Percentiles rank a stretch among this genome's conserved stretches.
phyloP scores from a whole-genome alignment of 2,113 vertebrate genomes.

The Nesospiza acunhae region DNA sequence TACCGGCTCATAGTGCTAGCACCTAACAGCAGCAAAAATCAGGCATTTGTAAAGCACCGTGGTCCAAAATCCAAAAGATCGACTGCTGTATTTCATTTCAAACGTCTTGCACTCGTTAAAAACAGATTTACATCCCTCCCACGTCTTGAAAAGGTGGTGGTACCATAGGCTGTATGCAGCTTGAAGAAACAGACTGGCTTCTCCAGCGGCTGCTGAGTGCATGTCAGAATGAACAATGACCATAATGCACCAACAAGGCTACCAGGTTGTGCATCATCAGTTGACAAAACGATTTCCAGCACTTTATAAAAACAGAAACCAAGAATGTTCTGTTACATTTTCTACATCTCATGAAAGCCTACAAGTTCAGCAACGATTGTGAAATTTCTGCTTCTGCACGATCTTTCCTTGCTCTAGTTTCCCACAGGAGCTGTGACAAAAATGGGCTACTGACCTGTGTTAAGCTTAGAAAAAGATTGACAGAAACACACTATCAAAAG shows the following conservation, averaged over 20 bases:
- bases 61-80: background rate
- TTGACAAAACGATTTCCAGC: background rate
- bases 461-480: background rate
- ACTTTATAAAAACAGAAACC: background rate
- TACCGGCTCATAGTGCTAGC: constrained; percentile 11
- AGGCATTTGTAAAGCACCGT: rapidly evolving
- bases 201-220: background rate
- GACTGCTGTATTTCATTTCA: background rate
- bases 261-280: background rate
- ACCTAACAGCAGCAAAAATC: background rate
- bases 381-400: background rate
- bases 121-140: background rate
- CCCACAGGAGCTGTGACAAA: background rate
- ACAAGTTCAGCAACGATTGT: background rate
- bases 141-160: background rate
- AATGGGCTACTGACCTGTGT: background rate
- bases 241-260: background rate
- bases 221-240: background rate
- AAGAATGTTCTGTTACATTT: background rate
- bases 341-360: background rate
- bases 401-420: background rate
- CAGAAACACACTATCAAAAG: background rate
- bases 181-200: background rate
- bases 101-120: background rate
- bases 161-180: background rate